A percentile compares a stretch with the other conserved stretches of the same genome.
Conservation (phyloP, 2,113 vertebrate species). For the Oncorhynchus mykiss region DNA sequence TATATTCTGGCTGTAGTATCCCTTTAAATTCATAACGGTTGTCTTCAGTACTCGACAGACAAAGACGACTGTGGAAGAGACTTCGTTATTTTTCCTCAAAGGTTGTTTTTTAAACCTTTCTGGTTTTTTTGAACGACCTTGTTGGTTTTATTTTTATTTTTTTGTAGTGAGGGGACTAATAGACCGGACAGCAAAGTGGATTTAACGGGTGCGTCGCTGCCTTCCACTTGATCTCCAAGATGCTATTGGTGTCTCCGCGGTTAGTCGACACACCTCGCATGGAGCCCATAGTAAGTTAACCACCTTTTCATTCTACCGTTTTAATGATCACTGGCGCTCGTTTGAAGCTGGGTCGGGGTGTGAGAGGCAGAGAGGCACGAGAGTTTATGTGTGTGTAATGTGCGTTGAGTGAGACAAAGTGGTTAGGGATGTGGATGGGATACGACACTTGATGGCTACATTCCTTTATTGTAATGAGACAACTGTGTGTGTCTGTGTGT, state of each 20-base stretch:
- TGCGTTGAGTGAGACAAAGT: background rate
- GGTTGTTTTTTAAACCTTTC: background rate
- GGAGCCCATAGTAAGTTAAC: slow-evolving; percentile 72
- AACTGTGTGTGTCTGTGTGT: background rate
- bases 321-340: background rate
- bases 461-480: background rate
- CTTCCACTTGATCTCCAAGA: slow-evolving; percentile 67
- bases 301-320: background rate
- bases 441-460: background rate
- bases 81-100: background rate
- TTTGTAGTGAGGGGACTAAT: slow-evolving; percentile 58
- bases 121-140: background rate
- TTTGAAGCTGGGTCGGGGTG: background rate
- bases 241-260: slow-evolving; percentile 82
- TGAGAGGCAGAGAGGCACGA: background rate
- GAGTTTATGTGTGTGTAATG: background rate
- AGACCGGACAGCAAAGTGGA: slow-evolving; percentile 74
- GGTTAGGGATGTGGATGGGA: background rate
- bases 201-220: slow-evolving; percentile 69
- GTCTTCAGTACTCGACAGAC: background rate
- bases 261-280: slow-evolving; percentile 77
- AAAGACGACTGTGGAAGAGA: slow-evolving; percentile 4
- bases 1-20: slow-evolving; percentile 10
- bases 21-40: background rate
- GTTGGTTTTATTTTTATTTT: slow-evolving; percentile 15